Evolutionary conservation across 2,797 vertebrate species (phyloP).

Genomic region (Lagorchestes hirsutus): DNA sequence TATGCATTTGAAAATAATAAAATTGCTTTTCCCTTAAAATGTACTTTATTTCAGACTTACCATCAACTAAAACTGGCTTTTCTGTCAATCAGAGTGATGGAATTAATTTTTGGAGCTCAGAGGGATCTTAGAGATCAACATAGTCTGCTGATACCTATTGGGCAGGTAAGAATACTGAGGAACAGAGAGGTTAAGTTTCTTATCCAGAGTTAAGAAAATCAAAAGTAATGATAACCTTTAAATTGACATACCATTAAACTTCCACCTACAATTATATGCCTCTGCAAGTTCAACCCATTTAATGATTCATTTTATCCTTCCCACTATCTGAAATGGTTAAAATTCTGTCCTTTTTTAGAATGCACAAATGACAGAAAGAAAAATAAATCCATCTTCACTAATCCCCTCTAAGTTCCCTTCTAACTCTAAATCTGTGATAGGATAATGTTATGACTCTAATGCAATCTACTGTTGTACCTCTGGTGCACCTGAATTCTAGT

Average conservation of each 20-base stretch:
- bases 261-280: not conserved
- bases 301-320: not conserved
- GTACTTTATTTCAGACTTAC: conserved; percentile 63
- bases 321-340: conserved; percentile 7
- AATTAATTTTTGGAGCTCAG: conserved; percentile 55
- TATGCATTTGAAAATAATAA: conserved; percentile 57
- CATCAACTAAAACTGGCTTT: conserved; percentile 74
- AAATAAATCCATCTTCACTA: conserved; percentile 70
- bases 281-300: conserved; percentile 1
- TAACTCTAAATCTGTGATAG: not conserved
- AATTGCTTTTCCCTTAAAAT: conserved; percentile 57
- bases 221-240: conserved; percentile 29
- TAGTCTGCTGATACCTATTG: not conserved
- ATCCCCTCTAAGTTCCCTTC: not conserved
- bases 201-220: conserved; percentile 62
- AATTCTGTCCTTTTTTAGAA: conserved; percentile 46
- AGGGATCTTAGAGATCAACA: conserved; percentile 59
- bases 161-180: conserved; percentile 20
- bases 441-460: not conserved
- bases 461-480: conserved; percentile 49
- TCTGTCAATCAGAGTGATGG: conserved; percentile 53
- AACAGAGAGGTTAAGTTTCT: conserved; percentile 49
- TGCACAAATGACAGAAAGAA: conserved; percentile 53
- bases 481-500: conserved; percentile 60
- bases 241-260: not conserved